Evolutionary conservation across 35 echinoderm and acorn worm genomes (phyloP).

Genomic region (Stichopus chloronotus): DNA sequence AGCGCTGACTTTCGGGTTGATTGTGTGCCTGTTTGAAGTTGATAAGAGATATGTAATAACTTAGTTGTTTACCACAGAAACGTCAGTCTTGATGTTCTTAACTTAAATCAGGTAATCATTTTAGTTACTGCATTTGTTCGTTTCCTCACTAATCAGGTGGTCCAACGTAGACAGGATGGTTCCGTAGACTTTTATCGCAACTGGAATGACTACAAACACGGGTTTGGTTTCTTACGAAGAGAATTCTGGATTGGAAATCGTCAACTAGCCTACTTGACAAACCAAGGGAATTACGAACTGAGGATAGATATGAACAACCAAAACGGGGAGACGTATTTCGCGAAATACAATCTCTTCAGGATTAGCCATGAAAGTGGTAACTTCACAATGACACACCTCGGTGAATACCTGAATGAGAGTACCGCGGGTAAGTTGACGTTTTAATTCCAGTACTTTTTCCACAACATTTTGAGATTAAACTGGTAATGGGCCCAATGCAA

Average conservation of each 20-base stretch:
- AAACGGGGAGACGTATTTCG: background rate
- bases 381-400: background rate
- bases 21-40: too few species aligned
- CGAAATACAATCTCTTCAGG: background rate
- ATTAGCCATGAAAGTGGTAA: background rate
- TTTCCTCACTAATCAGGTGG: conserved; percentile 1
- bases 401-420: background rate
- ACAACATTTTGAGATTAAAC: too few species aligned
- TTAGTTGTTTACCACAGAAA: too few species aligned
- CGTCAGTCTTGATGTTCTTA: too few species aligned
- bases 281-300: conserved; percentile 57
- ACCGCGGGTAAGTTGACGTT: background rate
- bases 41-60: too few species aligned
- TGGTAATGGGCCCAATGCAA: too few species aligned
- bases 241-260: conserved; percentile 62
- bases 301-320: background rate
- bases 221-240: conserved; percentile 34
- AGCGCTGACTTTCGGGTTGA: too few species aligned
- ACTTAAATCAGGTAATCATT: too few species aligned
- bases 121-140: too few species aligned
- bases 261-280: conserved; percentile 23
- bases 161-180: conserved; percentile 25
- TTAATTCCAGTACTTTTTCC: too few species aligned
- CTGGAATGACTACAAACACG: conserved; percentile 52
- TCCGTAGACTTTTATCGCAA: conserved; percentile 28